Percentiles rank a stretch among this genome's conserved stretches.
phyloP scores from a whole-genome alignment of 2,888 invertebrate species.

The Selenia dentaria region DNA sequence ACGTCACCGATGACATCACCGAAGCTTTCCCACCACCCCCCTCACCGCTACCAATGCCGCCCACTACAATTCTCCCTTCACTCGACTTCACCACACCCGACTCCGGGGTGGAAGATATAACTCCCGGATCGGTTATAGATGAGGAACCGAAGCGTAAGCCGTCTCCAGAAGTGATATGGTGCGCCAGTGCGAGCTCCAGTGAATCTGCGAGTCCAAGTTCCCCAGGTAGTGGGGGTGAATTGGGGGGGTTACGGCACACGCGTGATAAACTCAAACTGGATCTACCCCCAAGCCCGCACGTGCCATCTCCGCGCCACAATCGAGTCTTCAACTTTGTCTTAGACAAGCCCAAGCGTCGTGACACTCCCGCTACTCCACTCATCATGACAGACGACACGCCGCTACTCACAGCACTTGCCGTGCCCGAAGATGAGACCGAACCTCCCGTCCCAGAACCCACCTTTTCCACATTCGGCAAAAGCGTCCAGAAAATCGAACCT shows the following conservation, averaged over 20 bases:
- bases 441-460: conserved; percentile 74
- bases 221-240: conserved; percentile 60
- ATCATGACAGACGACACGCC: conserved; percentile 78
- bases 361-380: conserved; percentile 52
- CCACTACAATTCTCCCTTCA: conserved; percentile 52
- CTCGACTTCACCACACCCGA: conserved; percentile 85
- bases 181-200: conserved; percentile 71
- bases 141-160: conserved; percentile 61
- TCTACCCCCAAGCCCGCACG: conserved; percentile 84
- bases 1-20: conserved; percentile 43
- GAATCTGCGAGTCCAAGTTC: conserved; percentile 76
- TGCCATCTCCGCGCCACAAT: conserved; percentile 68
- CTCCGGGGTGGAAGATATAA: conserved; percentile 86
- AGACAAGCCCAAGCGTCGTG: conserved; percentile 64
- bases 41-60: conserved; percentile 49
- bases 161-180: conserved; percentile 41
- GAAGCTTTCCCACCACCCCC: conserved; percentile 54
- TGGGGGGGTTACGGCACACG: conserved; percentile 90
- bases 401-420: conserved; percentile 47
- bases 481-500: conserved; percentile 51
- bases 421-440: conserved; percentile 42
- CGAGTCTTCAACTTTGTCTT: conserved; percentile 74
- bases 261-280: conserved; percentile 89
- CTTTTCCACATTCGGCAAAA: conserved; percentile 86
- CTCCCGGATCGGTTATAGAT: conserved; percentile 74